Conservation (phyloP, 2,113 vertebrate genomes). For the Cricetomys ansorgei region DNA sequence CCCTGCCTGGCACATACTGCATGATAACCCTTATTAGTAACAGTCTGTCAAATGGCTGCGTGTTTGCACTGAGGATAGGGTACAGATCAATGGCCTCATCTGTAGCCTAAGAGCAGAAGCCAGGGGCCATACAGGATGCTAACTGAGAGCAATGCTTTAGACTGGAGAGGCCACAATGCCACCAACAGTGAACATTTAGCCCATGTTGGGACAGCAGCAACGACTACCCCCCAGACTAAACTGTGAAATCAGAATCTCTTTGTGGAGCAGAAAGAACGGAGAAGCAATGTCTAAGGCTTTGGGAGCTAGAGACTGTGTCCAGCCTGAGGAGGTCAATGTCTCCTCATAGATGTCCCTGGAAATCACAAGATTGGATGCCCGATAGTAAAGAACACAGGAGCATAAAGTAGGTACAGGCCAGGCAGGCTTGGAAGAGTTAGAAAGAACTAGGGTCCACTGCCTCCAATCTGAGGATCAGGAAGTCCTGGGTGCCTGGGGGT, state of each 20-base stretch:
- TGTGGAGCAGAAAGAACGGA: not conserved
- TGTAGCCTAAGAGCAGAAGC: no score
- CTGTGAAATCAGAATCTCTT: not conserved
- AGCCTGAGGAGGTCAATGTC: not conserved
- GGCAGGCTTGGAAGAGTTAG: not conserved
- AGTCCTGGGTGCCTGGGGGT: not conserved
- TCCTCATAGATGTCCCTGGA: not conserved
- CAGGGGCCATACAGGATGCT: not conserved
- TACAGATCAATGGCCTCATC: not conserved
- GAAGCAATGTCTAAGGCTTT: not conserved
- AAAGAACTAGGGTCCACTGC: not conserved
- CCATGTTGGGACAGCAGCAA: not conserved
- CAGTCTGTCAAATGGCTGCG: not conserved
- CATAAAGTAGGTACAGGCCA: not conserved
- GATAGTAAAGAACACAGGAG: not conserved
- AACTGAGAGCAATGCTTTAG: not conserved
- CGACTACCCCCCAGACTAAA: not conserved
- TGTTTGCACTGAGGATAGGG: not conserved
- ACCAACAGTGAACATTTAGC: not conserved
- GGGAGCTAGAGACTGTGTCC: rapidly evolving
- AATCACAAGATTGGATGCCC: not conserved
- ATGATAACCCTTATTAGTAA: not conserved
- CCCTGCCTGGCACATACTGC: not conserved
- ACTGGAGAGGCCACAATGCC: not conserved
- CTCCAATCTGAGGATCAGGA: not conserved